phyloP scores from a whole-genome alignment of 2,888 invertebrate species.

The Rotaria macrura region DNA sequence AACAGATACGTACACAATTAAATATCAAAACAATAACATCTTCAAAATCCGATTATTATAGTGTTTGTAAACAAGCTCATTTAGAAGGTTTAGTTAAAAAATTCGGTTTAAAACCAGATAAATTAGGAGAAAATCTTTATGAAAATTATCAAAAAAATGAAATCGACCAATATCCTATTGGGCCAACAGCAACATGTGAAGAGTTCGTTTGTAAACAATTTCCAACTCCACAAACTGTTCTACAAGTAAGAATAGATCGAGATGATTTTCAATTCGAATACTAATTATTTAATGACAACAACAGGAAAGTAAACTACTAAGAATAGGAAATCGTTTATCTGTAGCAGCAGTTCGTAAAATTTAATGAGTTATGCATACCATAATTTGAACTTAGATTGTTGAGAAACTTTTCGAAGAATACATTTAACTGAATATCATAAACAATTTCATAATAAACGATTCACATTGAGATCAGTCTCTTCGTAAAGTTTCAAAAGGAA shows the following conservation, averaged over 20 bases:
- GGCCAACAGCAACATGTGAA: constrained; percentile 69
- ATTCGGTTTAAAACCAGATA: constrained; percentile 82
- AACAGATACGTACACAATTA: background rate
- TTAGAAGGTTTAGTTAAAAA: constrained; percentile 69
- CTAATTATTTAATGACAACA: too few species aligned
- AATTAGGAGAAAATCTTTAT: constrained; percentile 86
- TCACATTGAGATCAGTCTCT: too few species aligned
- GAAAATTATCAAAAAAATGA: constrained; percentile 90
- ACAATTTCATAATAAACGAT: too few species aligned
- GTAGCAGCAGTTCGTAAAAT: too few species aligned
- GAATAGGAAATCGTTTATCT: too few species aligned
- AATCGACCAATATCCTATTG: constrained; percentile 77
- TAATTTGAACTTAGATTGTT: too few species aligned
- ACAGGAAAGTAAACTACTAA: too few species aligned
- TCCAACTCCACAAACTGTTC: constrained; percentile 40
- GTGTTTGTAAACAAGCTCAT: constrained; percentile 37
- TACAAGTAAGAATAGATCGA: background rate
- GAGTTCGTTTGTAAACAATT: constrained; percentile 55
- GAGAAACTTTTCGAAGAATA: too few species aligned
- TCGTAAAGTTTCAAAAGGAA: too few species aligned
- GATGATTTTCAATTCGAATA: background rate
- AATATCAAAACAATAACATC: background rate
- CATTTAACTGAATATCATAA: too few species aligned
- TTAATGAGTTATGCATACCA: too few species aligned
- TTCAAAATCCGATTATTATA: constrained; percentile 30